A percentile compares a stretch with the other conserved stretches of the same genome.
Conservation (phyloP, 2,888 invertebrate species). For the Podotricha telesiphe region DNA sequence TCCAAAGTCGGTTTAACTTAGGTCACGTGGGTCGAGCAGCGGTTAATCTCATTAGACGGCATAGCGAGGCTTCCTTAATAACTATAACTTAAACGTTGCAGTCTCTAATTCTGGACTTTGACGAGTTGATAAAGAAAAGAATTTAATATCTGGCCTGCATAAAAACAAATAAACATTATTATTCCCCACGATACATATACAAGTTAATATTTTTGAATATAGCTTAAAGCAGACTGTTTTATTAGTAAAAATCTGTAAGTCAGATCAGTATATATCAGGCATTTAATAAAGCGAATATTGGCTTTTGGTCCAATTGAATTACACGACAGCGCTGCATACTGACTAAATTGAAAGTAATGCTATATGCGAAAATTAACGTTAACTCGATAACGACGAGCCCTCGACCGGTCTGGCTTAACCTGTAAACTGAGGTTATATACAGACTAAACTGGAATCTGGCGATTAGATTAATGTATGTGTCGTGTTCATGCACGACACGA, state of each 20-base stretch:
- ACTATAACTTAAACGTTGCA: constrained; percentile 69
- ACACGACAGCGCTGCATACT: constrained; percentile 37
- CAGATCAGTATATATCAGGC: background rate
- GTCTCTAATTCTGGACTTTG: constrained; percentile 60
- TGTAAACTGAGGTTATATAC: constrained; percentile 47
- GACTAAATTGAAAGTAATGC: constrained; percentile 48
- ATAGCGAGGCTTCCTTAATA: constrained; percentile 76
- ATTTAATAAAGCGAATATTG: constrained; percentile 34
- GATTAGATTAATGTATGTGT: constrained; percentile 35
- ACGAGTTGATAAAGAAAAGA: constrained; percentile 53
- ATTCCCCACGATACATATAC: too few relatives aligned
- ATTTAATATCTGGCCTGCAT: constrained; percentile 60
- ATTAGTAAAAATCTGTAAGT: background rate
- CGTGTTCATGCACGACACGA: too few relatives aligned
- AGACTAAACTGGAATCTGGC: constrained; percentile 38
- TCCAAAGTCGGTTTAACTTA: constrained; percentile 41
- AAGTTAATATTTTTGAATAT: too few relatives aligned
- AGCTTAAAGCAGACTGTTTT: background rate
- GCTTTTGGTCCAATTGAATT: constrained; percentile 36
- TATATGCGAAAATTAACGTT: constrained; percentile 55
- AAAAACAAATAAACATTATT: constrained; percentile 33
- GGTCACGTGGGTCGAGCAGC: constrained; percentile 51
- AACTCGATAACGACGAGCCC: constrained; percentile 56
- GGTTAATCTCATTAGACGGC: constrained; percentile 72
- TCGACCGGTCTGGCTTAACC: constrained; percentile 48